These are phyloP conservation scores for Calephelis perditalis DNA, from an alignment of 2,888 invertebrate species.

Conservation along the genomic window DNA sequence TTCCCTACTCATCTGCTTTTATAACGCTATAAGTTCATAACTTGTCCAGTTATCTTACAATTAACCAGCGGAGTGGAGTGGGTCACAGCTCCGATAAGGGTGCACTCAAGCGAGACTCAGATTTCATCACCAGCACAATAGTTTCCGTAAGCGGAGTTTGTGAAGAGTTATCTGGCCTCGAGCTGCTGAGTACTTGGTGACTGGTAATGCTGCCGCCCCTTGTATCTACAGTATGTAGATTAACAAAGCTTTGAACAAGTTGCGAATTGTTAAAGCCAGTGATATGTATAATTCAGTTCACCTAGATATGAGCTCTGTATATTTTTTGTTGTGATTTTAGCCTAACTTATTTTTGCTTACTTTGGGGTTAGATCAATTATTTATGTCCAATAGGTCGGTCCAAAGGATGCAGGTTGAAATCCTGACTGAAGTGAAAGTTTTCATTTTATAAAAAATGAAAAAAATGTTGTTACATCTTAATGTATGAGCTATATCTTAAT, in stretches of 20 bases:
- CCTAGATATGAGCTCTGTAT: no score
- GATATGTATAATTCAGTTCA: no score
- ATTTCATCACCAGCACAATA: conserved; percentile 37
- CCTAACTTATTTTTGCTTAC: no score
- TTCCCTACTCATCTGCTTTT: not conserved
- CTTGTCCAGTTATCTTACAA: conserved; percentile 29
- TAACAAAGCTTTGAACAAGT: not conserved
- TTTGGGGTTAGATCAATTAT: no score
- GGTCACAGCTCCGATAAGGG: conserved; percentile 40
- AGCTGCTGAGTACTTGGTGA: conserved; percentile 1
- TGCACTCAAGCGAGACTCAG: conserved; percentile 38
- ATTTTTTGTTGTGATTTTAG: no score
- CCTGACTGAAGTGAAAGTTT: no score
- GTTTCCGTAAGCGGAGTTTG: conserved; percentile 13
- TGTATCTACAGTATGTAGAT: conserved; percentile 1
- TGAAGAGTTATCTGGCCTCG: conserved; percentile 12
- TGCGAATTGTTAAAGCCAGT: no score
- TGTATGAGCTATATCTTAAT: no score
- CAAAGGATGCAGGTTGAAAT: no score
- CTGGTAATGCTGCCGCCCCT: not conserved
- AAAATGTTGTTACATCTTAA: no score
- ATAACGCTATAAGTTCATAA: not conserved
- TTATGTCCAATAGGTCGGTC: no score
- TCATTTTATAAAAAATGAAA: no score
- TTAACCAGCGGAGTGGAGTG: conserved; percentile 40